Conservation (phyloP, 2,113 vertebrate species). For the Onychostoma macrolepis region DNA sequence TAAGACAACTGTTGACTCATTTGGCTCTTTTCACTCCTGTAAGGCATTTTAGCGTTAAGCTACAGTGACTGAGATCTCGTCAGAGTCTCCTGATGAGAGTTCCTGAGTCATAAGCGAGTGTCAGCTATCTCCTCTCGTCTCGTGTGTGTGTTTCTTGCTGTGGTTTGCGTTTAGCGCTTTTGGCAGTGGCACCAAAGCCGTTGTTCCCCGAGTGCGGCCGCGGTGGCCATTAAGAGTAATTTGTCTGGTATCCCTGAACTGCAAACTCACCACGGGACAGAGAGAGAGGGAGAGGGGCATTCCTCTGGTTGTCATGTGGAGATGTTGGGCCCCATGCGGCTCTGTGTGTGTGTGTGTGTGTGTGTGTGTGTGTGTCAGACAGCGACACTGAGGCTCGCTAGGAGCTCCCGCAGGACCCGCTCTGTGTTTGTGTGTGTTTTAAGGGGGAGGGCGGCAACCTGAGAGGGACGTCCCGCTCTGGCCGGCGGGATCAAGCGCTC, state of each 20-base stretch:
- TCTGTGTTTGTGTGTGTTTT: slow-evolving; percentile 35
- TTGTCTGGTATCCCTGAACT: slow-evolving; percentile 75
- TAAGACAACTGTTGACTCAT: neutral
- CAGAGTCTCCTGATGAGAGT: neutral
- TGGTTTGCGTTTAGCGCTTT: slow-evolving; percentile 66
- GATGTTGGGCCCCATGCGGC: slow-evolving; percentile 72
- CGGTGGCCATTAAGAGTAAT: slow-evolving; percentile 72
- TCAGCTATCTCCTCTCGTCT: slow-evolving; percentile 37
- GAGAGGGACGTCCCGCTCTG: slow-evolving; percentile 68
- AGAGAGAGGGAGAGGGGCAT: slow-evolving; percentile 54
- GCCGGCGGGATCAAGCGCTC: slow-evolving; percentile 68
- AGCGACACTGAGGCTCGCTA: slow-evolving; percentile 73
- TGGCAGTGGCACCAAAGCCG: slow-evolving; percentile 68
- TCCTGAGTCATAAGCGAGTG: neutral
- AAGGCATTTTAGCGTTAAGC: neutral
- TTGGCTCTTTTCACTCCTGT: neutral
- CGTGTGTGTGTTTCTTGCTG: slow-evolving; percentile 44
- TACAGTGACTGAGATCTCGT: neutral
- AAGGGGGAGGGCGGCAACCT: slow-evolving; percentile 69
- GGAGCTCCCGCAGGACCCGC: slow-evolving; percentile 71
- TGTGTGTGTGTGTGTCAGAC: slow-evolving; percentile 56
- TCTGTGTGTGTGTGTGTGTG: slow-evolving; percentile 49
- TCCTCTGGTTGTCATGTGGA: slow-evolving; percentile 74
- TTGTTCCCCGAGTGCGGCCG: slow-evolving; percentile 68
- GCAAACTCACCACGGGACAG: slow-evolving; percentile 69